These are phyloP conservation scores for Ophion ventricosus DNA, from an alignment of 2,888 invertebrate genomes.

Conservation along the genomic window DNA sequence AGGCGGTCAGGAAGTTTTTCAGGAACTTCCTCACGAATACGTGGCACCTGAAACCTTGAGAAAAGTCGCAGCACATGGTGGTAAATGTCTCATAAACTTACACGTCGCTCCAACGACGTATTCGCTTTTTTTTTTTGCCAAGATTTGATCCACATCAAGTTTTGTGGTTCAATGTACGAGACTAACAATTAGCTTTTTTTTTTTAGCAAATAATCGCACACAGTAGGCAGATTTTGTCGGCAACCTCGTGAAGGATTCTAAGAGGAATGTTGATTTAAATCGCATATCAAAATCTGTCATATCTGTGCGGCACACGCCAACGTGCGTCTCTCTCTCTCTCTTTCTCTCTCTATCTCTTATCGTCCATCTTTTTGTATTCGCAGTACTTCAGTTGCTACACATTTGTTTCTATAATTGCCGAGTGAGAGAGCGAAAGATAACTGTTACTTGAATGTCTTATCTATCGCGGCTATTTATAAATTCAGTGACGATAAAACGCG, in stretches of 20 bases:
- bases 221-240: background rate
- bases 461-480: constrained; percentile 8
- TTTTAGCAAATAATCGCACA: background rate
- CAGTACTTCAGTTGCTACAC: background rate
- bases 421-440: background rate
- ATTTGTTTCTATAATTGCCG: background rate
- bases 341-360: too few species aligned
- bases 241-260: background rate
- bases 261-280: background rate
- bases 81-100: constrained; percentile 85
- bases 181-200: background rate
- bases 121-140: background rate
- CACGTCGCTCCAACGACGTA: background rate
- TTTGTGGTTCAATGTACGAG: background rate
- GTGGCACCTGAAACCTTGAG: constrained; percentile 97
- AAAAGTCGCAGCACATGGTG: constrained; percentile 98
- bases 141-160: background rate
- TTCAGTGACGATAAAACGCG: constrained; percentile 16
- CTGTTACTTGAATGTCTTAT: constrained; percentile 21
- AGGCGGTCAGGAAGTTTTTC: constrained; percentile 96
- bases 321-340: constrained; percentile 1
- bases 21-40: constrained; percentile 98
- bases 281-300: background rate
- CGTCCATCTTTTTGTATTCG: background rate
- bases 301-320: constrained; percentile 28